phyloP scores from a whole-genome alignment of 1,140 invertebrate species.

The Diabrotica virgifera region DNA sequence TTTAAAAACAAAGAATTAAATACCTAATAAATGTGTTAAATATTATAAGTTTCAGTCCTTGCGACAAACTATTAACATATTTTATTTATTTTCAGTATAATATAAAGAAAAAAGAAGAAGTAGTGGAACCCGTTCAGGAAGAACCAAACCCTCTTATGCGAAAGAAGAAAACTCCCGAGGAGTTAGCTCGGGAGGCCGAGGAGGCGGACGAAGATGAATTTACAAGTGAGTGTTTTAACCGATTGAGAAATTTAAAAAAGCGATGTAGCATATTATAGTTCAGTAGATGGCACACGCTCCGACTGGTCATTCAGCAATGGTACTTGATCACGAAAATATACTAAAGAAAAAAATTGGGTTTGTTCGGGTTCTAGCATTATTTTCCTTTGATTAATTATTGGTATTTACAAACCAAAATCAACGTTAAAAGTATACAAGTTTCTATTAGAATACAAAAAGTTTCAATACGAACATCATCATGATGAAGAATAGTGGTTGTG shows the following conservation, averaged over 20 bases:
- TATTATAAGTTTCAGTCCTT: too few species aligned
- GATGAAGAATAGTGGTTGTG: too few species aligned
- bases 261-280: slow-evolving; percentile 39
- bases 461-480: too few species aligned
- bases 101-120: slow-evolving; percentile 92
- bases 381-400: too few species aligned
- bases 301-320: neutral
- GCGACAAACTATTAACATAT: neutral
- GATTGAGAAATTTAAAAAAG: slow-evolving; percentile 38
- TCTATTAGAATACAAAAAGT: too few species aligned
- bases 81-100: slow-evolving; percentile 78
- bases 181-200: slow-evolving; percentile 91
- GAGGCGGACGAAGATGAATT: slow-evolving; percentile 94
- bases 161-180: slow-evolving; percentile 97
- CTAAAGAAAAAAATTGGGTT: too few species aligned
- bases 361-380: too few species aligned
- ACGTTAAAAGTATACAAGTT: too few species aligned
- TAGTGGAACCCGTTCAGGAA: slow-evolving; percentile 72
- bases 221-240: slow-evolving; percentile 75
- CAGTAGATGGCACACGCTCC: neutral
- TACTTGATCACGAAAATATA: neutral
- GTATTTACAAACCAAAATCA: too few species aligned
- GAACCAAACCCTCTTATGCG: slow-evolving; percentile 89
- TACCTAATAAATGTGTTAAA: too few species aligned
- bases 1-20: too few species aligned